Percentiles rank a stretch among this genome's conserved stretches.
Conservation (phyloP, 2,113 vertebrate genomes). For the Circaetus gallicus region DNA sequence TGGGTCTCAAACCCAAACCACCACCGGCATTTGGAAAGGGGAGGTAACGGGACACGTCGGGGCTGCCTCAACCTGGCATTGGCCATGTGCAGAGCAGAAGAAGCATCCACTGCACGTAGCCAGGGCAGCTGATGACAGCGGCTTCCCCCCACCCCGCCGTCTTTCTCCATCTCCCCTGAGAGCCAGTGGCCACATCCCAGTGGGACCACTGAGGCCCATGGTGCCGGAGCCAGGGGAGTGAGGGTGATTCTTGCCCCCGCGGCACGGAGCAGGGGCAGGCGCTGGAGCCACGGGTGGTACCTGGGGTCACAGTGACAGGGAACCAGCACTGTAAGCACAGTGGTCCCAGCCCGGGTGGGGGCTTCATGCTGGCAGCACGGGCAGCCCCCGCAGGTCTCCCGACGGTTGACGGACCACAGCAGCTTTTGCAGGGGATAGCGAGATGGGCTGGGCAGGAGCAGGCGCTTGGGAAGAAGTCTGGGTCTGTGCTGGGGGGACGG, state of each 20-base stretch:
- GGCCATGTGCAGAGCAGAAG: not conserved
- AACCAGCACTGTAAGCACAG: rapidly evolving
- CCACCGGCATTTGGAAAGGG: rapidly evolving
- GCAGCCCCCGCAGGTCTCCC: not conserved
- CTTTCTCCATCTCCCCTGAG: no score
- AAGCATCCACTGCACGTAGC: rapidly evolving
- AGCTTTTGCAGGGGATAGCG: not conserved
- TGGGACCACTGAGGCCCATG: rapidly evolving
- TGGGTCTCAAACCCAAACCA: not conserved
- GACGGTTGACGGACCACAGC: not conserved
- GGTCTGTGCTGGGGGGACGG: rapidly evolving
- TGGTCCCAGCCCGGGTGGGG: no score
- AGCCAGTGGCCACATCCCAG: not conserved
- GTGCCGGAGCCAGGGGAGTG: not conserved
- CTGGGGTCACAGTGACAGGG: not conserved
- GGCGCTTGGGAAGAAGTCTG: no score
- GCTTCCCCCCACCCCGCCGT: no score
- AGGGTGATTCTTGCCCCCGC: not conserved
- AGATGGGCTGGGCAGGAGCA: not conserved
- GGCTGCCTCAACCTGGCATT: not conserved
- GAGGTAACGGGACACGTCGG: rapidly evolving
- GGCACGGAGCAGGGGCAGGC: not conserved
- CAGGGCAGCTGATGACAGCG: rapidly evolving
- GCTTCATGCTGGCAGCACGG: not conserved
- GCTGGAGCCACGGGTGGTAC: rapidly evolving